phyloP scores from a whole-genome alignment of 2,113 vertebrate genomes.

The Pelvicachromis taeniatus region DNA sequence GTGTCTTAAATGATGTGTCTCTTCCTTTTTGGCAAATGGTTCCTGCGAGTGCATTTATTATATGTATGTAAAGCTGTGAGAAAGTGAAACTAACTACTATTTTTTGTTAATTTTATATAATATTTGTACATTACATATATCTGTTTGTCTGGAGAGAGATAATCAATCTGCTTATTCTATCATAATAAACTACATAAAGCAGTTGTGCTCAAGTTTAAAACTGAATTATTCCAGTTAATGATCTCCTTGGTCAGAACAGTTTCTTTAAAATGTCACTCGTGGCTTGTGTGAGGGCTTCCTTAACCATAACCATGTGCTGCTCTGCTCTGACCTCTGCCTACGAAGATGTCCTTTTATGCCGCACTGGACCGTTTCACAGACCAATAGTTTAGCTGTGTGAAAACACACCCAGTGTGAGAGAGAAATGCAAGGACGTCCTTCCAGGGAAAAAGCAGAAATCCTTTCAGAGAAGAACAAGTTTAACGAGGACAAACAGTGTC shows the following conservation, averaged over 20 bases:
- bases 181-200: rapidly evolving
- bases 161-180: background rate
- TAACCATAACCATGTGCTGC: background rate
- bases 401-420: background rate
- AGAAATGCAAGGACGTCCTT: background rate
- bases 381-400: background rate
- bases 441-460: background rate
- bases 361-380: background rate
- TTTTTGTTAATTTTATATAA: too few species aligned
- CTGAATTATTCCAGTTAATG: background rate
- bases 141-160: background rate
- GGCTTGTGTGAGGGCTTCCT: background rate
- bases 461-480: background rate
- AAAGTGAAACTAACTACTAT: too few species aligned
- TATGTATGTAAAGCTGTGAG: background rate
- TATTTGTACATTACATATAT: background rate
- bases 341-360: background rate
- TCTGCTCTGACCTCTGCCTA: background rate
- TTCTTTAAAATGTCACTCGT: background rate
- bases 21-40: background rate
- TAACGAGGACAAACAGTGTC: background rate
- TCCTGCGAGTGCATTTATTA: background rate
- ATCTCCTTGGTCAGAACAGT: background rate
- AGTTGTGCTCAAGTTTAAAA: background rate
- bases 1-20: background rate